Evolutionary conservation across 1,140 invertebrate species (phyloP).

Genomic region (Uloborus diversus): DNA sequence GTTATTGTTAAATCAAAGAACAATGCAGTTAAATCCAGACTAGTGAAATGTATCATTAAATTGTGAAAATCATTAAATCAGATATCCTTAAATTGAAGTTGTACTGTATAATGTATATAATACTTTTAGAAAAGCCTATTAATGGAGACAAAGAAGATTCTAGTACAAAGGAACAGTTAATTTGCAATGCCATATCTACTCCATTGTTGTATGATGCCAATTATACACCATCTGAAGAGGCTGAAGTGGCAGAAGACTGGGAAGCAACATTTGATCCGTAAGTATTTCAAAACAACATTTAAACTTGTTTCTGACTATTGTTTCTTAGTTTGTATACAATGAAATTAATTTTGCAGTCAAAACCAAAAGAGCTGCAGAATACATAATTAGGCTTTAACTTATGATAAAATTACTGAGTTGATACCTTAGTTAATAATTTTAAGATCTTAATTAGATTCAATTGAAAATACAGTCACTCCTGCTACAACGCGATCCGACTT

Average conservation of each 20-base stretch:
- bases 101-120: no score
- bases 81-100: background rate
- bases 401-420: no score
- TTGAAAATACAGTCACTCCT: no score
- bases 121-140: conserved; percentile 2
- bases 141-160: conserved; percentile 13
- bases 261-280: conserved; percentile 39
- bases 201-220: conserved; percentile 9
- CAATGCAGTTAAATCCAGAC: background rate
- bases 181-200: conserved; percentile 1
- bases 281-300: no score
- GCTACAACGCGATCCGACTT: no score
- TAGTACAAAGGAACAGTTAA: background rate
- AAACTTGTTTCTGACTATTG: no score
- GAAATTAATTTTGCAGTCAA: no score
- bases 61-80: background rate
- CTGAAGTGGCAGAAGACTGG: conserved; percentile 34
- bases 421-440: no score
- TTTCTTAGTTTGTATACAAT: no score
- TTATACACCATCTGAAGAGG: conserved; percentile 14
- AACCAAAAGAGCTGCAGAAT: no score
- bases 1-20: background rate
- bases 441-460: no score
- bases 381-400: no score
- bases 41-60: background rate